Evolutionary conservation across 2,797 vertebrate species (phyloP).

Genomic region (Diplodus puntazzo): DNA sequence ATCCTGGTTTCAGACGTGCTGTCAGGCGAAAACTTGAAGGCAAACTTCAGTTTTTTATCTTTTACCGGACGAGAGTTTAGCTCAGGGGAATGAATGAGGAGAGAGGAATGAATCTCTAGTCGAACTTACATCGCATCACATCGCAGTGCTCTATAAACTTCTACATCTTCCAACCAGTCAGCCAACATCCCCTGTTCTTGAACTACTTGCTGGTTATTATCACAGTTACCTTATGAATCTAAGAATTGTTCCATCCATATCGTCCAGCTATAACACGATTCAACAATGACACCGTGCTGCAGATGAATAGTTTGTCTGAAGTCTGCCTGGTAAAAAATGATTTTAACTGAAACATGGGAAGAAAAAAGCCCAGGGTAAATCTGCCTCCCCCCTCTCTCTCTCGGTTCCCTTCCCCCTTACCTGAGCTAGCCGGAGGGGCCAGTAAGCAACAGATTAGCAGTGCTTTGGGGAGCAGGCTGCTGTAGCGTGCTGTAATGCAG

Average conservation of each 20-base stretch:
- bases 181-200: background rate
- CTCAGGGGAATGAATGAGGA: background rate
- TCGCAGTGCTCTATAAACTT: background rate
- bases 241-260: background rate
- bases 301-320: background rate
- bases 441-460: slow-evolving; percentile 74
- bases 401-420: slow-evolving; percentile 50
- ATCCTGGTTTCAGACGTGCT: no score
- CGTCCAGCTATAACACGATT: background rate
- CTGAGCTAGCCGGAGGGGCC: slow-evolving; percentile 64
- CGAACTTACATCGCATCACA: background rate
- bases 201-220: background rate
- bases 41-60: no score
- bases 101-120: background rate
- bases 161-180: background rate
- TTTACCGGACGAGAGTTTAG: no score
- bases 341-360: slow-evolving; percentile 9
- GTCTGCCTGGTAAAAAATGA: background rate
- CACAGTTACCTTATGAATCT: background rate
- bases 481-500: slow-evolving; percentile 80
- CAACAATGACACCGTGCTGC: background rate
- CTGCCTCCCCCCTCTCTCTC: background rate
- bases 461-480: slow-evolving; percentile 71
- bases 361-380: slow-evolving; percentile 18
- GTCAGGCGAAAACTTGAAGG: no score